A percentile compares a stretch with the other conserved stretches of the same genome.
These are phyloP conservation scores for Electrophaes corylata DNA, from an alignment of 2,888 invertebrate species.

Conservation along the genomic window DNA sequence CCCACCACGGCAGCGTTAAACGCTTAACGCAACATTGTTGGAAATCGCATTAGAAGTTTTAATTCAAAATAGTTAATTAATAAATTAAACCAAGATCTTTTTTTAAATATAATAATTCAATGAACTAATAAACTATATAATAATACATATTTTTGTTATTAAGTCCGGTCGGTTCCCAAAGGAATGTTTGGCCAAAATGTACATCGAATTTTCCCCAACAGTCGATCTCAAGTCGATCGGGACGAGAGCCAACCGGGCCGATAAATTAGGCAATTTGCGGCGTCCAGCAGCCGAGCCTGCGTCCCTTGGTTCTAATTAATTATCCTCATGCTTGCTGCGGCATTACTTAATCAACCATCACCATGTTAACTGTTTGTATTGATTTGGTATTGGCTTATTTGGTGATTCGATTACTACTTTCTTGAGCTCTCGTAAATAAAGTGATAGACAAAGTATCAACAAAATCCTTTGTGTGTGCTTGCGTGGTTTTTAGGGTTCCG, in stretches of 20 bases:
- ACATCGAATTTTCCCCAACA: constrained; percentile 16
- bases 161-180: neutral
- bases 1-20: no score
- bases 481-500: no score
- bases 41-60: no score
- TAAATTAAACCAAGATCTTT: no score
- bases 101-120: no score
- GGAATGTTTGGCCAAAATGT: constrained; percentile 7
- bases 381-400: constrained; percentile 38
- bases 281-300: constrained; percentile 36
- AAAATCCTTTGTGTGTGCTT: no score
- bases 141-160: no score
- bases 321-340: constrained; percentile 56
- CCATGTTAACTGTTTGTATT: constrained; percentile 52
- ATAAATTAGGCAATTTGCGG: constrained; percentile 43
- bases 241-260: constrained; percentile 30
- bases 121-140: no score
- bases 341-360: constrained; percentile 63
- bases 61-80: no score
- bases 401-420: neutral
- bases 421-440: neutral
- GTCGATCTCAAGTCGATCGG: constrained; percentile 26
- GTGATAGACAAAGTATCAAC: neutral
- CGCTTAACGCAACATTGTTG: no score
- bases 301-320: constrained; percentile 63